phyloP scores from a whole-genome alignment of 2,113 vertebrate species.

The Notiomystis cincta region DNA sequence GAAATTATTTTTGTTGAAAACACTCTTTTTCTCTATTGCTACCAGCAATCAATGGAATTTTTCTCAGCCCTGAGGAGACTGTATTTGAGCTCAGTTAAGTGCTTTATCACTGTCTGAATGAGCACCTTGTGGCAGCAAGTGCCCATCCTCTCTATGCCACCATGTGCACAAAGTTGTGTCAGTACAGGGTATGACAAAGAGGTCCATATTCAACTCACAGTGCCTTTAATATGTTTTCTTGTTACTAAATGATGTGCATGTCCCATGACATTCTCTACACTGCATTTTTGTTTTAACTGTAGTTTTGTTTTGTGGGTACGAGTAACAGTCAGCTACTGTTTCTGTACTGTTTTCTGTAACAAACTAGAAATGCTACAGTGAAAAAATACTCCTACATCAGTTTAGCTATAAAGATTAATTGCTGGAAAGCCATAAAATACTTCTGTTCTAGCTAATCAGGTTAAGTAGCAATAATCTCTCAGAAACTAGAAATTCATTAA shows the following conservation, averaged over 20 bases:
- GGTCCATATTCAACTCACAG: background rate
- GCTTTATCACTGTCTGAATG: background rate
- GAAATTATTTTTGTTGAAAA: background rate
- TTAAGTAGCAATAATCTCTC: conserved; percentile 34
- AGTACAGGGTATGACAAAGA: background rate
- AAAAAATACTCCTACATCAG: background rate
- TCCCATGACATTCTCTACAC: background rate
- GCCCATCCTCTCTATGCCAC: background rate
- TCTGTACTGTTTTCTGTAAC: background rate
- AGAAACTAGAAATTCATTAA: conserved; percentile 36
- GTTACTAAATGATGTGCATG: background rate
- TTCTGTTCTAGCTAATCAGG: background rate
- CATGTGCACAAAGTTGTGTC: background rate
- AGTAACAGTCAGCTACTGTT: background rate
- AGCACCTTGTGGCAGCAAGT: background rate
- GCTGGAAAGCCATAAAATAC: conserved; percentile 5
- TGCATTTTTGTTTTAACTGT: background rate
- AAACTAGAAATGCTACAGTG: background rate
- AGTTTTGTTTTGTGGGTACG: background rate
- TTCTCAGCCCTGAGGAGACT: background rate
- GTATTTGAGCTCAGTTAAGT: background rate
- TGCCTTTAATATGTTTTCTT: background rate
- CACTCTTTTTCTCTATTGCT: background rate
- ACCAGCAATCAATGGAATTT: background rate
- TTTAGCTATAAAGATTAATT: conserved; percentile 38